Conservation (phyloP, 92 coral and sea anemone genomes). For the Heliopora coerulea region DNA sequence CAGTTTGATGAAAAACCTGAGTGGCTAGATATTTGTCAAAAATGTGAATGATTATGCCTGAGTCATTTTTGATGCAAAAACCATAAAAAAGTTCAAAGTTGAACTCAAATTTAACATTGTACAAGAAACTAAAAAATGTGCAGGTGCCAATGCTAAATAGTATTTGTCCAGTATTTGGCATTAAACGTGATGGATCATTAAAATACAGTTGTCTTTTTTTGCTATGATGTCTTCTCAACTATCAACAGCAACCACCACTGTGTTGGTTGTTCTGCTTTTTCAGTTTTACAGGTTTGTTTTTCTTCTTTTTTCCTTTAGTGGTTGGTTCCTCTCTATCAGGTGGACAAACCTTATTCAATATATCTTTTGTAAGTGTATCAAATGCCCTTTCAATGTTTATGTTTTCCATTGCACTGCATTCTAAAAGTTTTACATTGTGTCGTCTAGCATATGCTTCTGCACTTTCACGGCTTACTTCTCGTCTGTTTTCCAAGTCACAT, state of each 20-base stretch:
- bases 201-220: no score
- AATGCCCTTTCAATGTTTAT: slow-evolving; percentile 85
- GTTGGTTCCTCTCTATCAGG: slow-evolving; percentile 79
- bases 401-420: slow-evolving; percentile 86
- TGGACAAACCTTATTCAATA: slow-evolving; percentile 91
- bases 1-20: no score
- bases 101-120: no score
- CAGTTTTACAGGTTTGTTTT: slow-evolving; percentile 67
- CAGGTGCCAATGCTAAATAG: no score
- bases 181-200: no score
- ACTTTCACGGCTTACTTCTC: slow-evolving; percentile 67
- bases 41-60: no score
- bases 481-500: slow-evolving; percentile 73
- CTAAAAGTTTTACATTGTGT: slow-evolving; percentile 69
- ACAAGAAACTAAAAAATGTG: no score
- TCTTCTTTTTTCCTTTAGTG: slow-evolving; percentile 67
- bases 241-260: slow-evolving; percentile 56
- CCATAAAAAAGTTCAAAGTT: no score
- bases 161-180: no score
- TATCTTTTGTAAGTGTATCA: slow-evolving; percentile 71
- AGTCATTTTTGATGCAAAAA: no score
- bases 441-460: slow-evolving; percentile 77
- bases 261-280: slow-evolving; percentile 52
- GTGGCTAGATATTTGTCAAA: no score
- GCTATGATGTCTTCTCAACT: background rate